phyloP scores from a whole-genome alignment of 2,113 vertebrate genomes.

The Vidua macroura region DNA sequence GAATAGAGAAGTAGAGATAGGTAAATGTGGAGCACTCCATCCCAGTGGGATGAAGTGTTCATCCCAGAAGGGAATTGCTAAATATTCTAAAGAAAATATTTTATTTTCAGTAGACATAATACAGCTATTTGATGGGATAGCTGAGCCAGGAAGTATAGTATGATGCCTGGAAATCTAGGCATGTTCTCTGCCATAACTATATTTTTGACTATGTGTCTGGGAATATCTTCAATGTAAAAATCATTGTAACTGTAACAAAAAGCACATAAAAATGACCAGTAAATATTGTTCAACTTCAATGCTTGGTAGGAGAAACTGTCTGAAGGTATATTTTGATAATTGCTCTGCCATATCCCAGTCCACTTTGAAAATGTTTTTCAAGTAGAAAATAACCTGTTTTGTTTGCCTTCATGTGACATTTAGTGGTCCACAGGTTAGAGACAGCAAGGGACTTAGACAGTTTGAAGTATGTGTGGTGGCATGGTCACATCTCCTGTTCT shows the following conservation, averaged over 20 bases:
- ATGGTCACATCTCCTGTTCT: not conserved
- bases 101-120: not conserved
- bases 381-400: not conserved
- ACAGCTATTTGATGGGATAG: not conserved
- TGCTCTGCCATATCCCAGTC: not conserved
- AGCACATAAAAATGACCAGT: not conserved
- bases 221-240: not conserved
- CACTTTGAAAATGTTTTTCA: not conserved
- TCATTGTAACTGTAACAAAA: not conserved
- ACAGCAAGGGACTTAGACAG: fast-evolving
- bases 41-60: not conserved
- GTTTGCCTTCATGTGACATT: not conserved
- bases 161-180: not conserved
- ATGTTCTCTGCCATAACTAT: not conserved
- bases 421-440: not conserved
- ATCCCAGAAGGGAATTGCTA: not conserved
- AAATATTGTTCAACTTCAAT: not conserved
- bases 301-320: not conserved
- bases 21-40: not conserved
- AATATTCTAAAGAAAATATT: not conserved
- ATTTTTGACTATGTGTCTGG: not conserved
- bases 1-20: not conserved
- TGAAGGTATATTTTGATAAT: not conserved
- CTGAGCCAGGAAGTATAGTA: not conserved
- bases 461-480: not conserved